Conservation (phyloP, 2,113 vertebrate species). For the Phylloscopus trochiloides region DNA sequence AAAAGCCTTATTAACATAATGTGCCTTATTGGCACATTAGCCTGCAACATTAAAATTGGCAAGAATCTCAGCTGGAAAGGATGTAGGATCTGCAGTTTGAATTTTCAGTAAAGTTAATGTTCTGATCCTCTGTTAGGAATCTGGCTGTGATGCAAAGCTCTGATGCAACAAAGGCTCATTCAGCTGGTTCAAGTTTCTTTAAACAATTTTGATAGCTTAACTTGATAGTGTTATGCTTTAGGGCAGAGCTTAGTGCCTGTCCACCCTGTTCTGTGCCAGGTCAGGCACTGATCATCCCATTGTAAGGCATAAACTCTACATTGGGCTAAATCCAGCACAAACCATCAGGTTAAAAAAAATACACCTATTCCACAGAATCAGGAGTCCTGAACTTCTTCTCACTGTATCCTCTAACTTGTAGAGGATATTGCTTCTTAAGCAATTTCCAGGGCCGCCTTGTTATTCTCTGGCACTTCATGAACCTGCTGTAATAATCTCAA, state of each 20-base stretch:
- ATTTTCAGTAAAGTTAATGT: neutral
- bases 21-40: neutral
- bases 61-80: neutral
- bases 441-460: neutral
- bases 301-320: neutral
- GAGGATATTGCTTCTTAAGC: neutral
- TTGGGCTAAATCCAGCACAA: neutral
- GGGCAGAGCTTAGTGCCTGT: neutral
- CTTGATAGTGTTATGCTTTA: neutral
- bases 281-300: neutral
- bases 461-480: neutral
- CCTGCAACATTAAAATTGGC: neutral
- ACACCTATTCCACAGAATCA: neutral
- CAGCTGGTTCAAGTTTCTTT: neutral
- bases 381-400: neutral
- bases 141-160: neutral
- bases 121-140: neutral
- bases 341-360: neutral
- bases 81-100: neutral
- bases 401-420: neutral
- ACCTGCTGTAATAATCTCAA: neutral
- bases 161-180: neutral
- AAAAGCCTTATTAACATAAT: neutral
- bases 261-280: fast-evolving
- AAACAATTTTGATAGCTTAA: neutral